Evolutionary conservation across 2,888 invertebrate genomes (phyloP).

Genomic region (Erebia aethiops): DNA sequence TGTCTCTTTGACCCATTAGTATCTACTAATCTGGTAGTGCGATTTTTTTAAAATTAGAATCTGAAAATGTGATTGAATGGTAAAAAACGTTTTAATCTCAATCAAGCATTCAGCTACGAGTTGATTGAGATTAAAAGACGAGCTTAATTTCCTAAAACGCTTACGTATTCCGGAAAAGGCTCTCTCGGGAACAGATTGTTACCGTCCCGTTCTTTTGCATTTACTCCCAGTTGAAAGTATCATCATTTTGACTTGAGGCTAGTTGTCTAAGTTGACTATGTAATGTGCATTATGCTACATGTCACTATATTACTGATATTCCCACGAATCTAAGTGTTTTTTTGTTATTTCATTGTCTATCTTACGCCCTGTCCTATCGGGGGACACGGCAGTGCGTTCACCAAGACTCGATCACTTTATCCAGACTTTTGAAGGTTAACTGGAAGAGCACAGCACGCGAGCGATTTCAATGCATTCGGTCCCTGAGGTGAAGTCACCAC

Average conservation of each 20-base stretch:
- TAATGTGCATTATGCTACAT: no score
- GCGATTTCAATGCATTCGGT: no score
- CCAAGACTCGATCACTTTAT: no score
- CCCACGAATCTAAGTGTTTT: no score
- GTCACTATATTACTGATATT: no score
- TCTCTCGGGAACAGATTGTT: conserved; percentile 29
- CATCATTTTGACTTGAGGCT: background rate
- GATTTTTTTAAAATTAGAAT: conserved; percentile 6
- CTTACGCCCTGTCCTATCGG: no score
- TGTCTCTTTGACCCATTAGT: background rate
- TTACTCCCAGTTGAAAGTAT: conserved; percentile 23
- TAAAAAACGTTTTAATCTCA: conserved; percentile 32
- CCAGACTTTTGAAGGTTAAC: no score
- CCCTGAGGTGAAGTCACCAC: no score
- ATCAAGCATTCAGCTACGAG: conserved; percentile 11
- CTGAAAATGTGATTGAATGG: conserved; percentile 25
- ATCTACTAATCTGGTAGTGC: background rate
- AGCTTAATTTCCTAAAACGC: conserved; percentile 39
- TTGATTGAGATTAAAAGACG: conserved; percentile 15
- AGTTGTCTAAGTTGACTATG: no score
- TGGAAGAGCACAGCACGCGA: no score
- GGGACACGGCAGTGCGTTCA: no score
- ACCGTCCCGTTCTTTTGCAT: conserved; percentile 23
- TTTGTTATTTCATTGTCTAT: no score
- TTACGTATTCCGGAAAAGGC: conserved; percentile 38